phyloP scores from a whole-genome alignment of 2,113 vertebrate genomes.

The Eurypyga helias region DNA sequence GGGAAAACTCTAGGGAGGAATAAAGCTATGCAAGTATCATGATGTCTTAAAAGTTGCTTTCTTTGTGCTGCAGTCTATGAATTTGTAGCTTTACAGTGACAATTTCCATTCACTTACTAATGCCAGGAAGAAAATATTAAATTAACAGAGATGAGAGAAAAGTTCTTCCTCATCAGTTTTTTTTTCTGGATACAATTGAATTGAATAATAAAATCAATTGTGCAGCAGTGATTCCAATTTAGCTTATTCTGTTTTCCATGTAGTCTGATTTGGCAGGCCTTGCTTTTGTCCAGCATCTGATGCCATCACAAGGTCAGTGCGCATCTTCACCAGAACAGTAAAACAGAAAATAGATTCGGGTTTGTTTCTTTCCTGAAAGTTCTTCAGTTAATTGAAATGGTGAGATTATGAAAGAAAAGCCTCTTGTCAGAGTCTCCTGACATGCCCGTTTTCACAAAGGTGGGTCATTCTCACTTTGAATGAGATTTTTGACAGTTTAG shows the following conservation, averaged over 20 bases:
- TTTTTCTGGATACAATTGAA: not conserved
- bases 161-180: not conserved
- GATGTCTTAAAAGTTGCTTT: not conserved
- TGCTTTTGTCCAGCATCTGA: not conserved
- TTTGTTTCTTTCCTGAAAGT: not conserved
- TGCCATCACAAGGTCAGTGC: constrained; percentile 11
- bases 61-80: not conserved
- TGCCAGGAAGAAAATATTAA: not conserved
- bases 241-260: not conserved
- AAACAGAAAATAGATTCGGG: not conserved
- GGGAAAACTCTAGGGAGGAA: not conserved
- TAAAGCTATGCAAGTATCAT: not conserved
- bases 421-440: not conserved
- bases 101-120: not conserved
- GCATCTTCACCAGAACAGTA: constrained; percentile 9
- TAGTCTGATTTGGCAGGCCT: not conserved
- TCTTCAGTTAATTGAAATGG: constrained; percentile 2
- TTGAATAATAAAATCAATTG: constrained; percentile 29
- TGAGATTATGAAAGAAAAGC: not conserved
- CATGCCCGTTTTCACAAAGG: not conserved
- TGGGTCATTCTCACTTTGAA: not conserved
- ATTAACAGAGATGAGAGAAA: not conserved
- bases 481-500: not conserved
- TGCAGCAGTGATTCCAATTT: constrained; percentile 14
- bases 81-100: not conserved